Evolutionary conservation across 2,113 vertebrate species (phyloP).

Genomic region (Serranochromis macrocephalus): DNA sequence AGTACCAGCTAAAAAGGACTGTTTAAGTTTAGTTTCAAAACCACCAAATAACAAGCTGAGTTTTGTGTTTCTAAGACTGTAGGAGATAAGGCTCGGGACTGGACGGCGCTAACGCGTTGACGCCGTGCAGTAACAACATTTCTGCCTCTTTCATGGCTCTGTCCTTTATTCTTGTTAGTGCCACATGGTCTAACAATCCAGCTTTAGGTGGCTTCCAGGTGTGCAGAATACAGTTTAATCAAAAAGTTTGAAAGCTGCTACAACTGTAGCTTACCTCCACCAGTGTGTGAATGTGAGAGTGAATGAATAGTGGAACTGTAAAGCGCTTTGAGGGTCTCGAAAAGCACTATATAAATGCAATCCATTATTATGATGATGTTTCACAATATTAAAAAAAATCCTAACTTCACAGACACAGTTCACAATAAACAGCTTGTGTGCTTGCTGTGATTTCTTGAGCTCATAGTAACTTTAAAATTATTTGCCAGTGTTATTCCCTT

Average conservation of each 20-base stretch:
- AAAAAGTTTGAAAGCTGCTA: background rate
- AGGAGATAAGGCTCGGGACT: background rate
- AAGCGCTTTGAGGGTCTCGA: background rate
- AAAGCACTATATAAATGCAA: background rate
- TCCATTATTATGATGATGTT: background rate
- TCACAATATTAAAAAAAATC: background rate
- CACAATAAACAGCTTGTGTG: background rate
- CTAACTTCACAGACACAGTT: background rate
- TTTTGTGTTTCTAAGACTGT: background rate
- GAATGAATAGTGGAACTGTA: background rate
- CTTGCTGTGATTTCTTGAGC: background rate
- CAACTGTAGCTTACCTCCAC: background rate
- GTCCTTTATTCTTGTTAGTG: background rate
- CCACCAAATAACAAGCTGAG: background rate
- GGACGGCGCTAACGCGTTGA: fast-evolving
- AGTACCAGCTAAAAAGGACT: background rate
- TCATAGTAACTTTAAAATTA: background rate
- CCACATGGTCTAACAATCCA: background rate
- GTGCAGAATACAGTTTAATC: background rate
- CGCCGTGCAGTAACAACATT: background rate
- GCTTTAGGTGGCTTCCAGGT: background rate
- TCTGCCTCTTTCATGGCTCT: background rate
- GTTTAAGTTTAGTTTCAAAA: background rate
- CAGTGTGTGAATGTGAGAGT: background rate
- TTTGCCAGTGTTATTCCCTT: background rate